phyloP scores from a whole-genome alignment of 2,113 vertebrate species.

The Pardalotus punctatus region DNA sequence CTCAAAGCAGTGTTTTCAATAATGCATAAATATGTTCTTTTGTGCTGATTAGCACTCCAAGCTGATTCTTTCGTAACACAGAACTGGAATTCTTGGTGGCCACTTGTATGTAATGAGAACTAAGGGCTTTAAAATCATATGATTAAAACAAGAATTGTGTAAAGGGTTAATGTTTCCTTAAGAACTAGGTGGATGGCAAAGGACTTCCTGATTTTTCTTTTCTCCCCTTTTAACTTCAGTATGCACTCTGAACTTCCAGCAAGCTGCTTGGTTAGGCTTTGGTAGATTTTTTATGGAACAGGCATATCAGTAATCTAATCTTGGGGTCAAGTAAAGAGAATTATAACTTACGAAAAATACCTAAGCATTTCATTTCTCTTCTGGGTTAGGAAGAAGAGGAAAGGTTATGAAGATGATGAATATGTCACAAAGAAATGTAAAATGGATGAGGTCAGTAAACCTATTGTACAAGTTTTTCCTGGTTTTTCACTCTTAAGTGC shows the following conservation, averaged over 20 bases:
- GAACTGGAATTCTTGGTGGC: neutral
- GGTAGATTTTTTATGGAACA: neutral
- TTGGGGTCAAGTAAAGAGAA: neutral
- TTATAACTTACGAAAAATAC: neutral
- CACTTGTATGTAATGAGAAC: neutral
- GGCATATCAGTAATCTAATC: neutral
- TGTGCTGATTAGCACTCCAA: too few species aligned
- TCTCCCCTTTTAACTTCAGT: neutral
- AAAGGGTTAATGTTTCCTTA: neutral
- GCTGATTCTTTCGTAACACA: neutral
- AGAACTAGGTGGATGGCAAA: neutral
- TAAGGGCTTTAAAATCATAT: neutral
- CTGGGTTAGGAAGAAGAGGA: conserved; percentile 86
- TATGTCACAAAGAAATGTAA: conserved; percentile 84
- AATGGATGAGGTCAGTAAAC: conserved; percentile 79
- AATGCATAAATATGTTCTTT: fast-evolving
- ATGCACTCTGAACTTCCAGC: neutral
- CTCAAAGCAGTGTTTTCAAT: neutral
- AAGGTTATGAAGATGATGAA: conserved; percentile 90
- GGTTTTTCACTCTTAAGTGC: neutral
- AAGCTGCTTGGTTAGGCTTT: neutral
- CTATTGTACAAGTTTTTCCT: neutral
- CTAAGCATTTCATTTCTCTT: neutral
- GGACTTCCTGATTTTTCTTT: neutral
- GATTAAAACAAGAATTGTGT: neutral